These are phyloP conservation scores for Schizopygopsis malacanthus DNA, from an alignment of 2,797 vertebrate species.

Conservation along the genomic window DNA sequence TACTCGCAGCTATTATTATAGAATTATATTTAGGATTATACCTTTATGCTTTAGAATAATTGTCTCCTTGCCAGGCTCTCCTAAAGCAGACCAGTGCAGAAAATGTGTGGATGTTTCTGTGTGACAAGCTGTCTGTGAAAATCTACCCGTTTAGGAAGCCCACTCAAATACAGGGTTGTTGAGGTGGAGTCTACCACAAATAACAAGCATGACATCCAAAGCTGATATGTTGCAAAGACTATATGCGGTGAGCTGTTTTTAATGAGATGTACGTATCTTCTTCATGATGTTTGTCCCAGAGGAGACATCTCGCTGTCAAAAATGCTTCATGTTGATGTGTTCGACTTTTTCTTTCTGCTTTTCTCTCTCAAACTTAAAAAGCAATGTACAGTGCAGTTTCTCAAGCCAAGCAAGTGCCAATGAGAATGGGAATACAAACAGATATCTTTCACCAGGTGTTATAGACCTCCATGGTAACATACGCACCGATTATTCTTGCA, in stretches of 20 bases:
- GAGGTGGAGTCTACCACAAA: slow-evolving; percentile 42
- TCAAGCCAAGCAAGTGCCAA: background rate
- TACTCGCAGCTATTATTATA: slow-evolving; percentile 17
- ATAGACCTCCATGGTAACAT: background rate
- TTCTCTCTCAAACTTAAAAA: slow-evolving; percentile 16
- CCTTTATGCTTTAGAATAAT: slow-evolving; percentile 16
- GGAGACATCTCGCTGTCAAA: slow-evolving; percentile 51
- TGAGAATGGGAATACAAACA: background rate
- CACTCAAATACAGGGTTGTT: slow-evolving; percentile 44
- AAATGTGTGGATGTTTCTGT: slow-evolving; percentile 18
- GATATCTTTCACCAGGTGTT: background rate
- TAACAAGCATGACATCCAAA: slow-evolving; percentile 46
- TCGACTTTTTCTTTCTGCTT: slow-evolving; percentile 35
- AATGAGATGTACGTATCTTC: slow-evolving; percentile 52
- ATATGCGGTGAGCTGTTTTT: slow-evolving; percentile 45
- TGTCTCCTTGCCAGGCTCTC: slow-evolving; percentile 1
- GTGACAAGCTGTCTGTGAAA: slow-evolving; percentile 53
- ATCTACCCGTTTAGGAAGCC: slow-evolving; percentile 30
- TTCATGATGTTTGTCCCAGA: slow-evolving; percentile 39
- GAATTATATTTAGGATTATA: slow-evolving; percentile 14
- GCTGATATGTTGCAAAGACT: slow-evolving; percentile 37
- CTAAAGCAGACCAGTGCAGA: background rate
- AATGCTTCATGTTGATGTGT: slow-evolving; percentile 41
- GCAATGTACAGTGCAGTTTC: background rate
- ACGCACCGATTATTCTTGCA: slow-evolving; percentile 23